Evolutionary conservation across 2,797 vertebrate genomes (phyloP).

Genomic region (Pygocentrus nattereri): DNA sequence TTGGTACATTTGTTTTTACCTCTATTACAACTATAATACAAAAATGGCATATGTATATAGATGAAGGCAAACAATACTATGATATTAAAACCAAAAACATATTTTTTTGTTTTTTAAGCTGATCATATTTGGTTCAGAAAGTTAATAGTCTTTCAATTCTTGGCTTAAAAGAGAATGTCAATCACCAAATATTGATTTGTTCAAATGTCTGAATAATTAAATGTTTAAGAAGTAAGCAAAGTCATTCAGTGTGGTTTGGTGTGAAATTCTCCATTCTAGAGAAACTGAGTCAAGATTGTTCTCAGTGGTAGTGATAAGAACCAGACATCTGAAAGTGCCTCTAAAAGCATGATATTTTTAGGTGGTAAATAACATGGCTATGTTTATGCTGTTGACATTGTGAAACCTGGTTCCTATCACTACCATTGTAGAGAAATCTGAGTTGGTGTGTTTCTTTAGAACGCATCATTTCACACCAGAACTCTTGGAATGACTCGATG

Average conservation of each 20-base stretch:
- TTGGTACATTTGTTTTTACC: background rate
- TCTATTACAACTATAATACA: no score
- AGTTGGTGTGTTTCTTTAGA: background rate
- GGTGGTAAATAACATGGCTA: background rate
- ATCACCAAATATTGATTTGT: background rate
- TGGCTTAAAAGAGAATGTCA: background rate
- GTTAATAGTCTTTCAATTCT: background rate
- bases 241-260: no score
- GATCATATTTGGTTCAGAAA: background rate
- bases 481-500: background rate
- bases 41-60: background rate
- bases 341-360: background rate
- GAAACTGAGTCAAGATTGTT: no score
- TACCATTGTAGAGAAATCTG: background rate
- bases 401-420: background rate
- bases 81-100: background rate
- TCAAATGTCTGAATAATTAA: background rate
- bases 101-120: background rate
- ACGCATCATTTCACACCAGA: background rate
- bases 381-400: no score
- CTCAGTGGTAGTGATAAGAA: no score
- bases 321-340: no score
- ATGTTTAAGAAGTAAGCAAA: background rate
- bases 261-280: no score
- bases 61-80: background rate